Conservation (phyloP, 2,888 invertebrate genomes). For the Xestia xanthographa region DNA sequence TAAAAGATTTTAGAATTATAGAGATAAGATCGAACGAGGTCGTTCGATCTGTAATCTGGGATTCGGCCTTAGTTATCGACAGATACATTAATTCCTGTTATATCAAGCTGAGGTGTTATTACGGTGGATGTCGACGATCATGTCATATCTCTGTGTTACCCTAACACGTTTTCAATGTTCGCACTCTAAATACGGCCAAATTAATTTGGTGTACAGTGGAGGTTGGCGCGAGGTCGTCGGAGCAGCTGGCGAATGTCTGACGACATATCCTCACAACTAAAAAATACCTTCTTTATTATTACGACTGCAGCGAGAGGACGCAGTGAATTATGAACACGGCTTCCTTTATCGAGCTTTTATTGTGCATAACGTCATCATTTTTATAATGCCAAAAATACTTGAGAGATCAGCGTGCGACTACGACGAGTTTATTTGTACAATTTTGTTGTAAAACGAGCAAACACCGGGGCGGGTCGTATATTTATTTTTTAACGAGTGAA, state of each 20-base stretch:
- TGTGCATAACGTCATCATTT: constrained; percentile 72
- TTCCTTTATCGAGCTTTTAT: constrained; percentile 79
- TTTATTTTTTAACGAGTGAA: constrained; percentile 77
- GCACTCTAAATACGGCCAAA: constrained; percentile 78
- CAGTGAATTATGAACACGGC: constrained; percentile 77
- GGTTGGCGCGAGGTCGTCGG: constrained; percentile 76
- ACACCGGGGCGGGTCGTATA: constrained; percentile 64
- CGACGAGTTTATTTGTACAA: constrained; percentile 61
- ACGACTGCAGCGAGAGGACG: constrained; percentile 76
- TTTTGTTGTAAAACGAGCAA: constrained; percentile 69
- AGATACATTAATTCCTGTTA: constrained; percentile 73
- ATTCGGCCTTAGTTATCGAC: constrained; percentile 74
- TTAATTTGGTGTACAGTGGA: constrained; percentile 74
- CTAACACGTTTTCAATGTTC: constrained; percentile 76
- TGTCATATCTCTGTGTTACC: constrained; percentile 57
- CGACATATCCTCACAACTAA: constrained; percentile 69
- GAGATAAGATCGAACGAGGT: constrained; percentile 78
- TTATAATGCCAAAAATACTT: constrained; percentile 75
- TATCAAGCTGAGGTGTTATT: constrained; percentile 44
- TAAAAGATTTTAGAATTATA: constrained; percentile 73
- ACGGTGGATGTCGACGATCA: constrained; percentile 52
- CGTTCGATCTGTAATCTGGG: constrained; percentile 75
- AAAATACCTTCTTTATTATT: constrained; percentile 74
- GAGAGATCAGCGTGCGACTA: constrained; percentile 43
- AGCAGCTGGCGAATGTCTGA: constrained; percentile 60